Evolutionary conservation across 2,888 invertebrate genomes (phyloP), one percentile per base, ranked within the genome.

Genomic region (Sphaeridia pumilis): DNA sequence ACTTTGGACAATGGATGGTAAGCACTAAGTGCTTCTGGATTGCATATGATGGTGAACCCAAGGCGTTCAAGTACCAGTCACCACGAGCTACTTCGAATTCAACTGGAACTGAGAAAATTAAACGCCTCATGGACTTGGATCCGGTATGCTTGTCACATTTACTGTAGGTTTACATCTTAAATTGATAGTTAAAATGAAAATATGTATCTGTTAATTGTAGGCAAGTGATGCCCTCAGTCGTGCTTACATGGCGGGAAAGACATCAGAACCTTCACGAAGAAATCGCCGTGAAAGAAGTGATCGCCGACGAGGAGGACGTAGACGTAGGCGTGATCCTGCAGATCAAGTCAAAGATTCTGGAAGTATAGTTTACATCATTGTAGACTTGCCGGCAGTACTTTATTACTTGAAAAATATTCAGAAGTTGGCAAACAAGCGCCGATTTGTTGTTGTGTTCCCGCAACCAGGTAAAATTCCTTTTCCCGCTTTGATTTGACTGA

Each of bases 1-100:
- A 36, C 3, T 63, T 61, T 47, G 63, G 63, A 10, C 53, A 56
- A 17, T 63, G 61, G 61, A 47, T 63, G 45, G 56, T 55, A 26
- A 51, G 57, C 17, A 58, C 59, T 1, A 58, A 60, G 46, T 50
- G 52, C 12, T 60, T 61, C 55, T 52, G 46, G 1, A 52, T 52
- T 22, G 41, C 27, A n/a, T 52, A 28, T 20, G 46, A 52, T 24
- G 28, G 14, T 28, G 46, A 52, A 5, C 7, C 7, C 7, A 46
- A 52, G 25, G 34, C 21, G 31, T 52, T 52, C 20, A 42, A 36
- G 34, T 52, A 46, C 24, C 27, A 28, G 12, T 22, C 42, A n/a
- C 52, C 46, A 4, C 26, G 45, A 14, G 27, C 25, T 4, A 25
- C n/a, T n/a, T 26, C 45, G 25, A n/a, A 14, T 12, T 3, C 26